Evolutionary conservation across 2,797 vertebrate species (phyloP).

Genomic region (Hippoglossus hippoglossus): DNA sequence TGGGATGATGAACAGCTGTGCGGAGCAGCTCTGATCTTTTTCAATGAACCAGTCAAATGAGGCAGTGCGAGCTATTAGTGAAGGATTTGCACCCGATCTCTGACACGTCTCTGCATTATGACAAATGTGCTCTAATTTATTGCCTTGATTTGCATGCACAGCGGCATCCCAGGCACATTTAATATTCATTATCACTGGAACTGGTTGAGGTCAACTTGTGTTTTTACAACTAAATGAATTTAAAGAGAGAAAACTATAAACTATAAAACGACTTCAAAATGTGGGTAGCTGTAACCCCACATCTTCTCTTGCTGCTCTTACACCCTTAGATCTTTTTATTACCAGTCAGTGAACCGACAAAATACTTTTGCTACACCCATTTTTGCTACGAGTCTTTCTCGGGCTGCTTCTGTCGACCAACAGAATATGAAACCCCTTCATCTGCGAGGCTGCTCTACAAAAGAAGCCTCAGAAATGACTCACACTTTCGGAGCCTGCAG

Average conservation of each 20-base stretch:
- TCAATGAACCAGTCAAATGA: conserved; percentile 55
- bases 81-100: conserved; percentile 43
- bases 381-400: neutral
- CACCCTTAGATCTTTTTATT: neutral
- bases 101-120: conserved; percentile 34
- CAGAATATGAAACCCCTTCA: conserved; percentile 32
- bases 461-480: conserved; percentile 15
- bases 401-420: conserved; percentile 27
- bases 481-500: conserved; percentile 13
- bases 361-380: conserved; percentile 23
- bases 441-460: conserved; percentile 16
- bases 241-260: neutral
- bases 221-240: conserved; percentile 10
- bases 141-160: conserved; percentile 15
- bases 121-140: conserved; percentile 19
- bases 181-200: conserved; percentile 12
- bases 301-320: conserved; percentile 11
- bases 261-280: conserved; percentile 15
- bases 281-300: neutral
- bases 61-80: conserved; percentile 37
- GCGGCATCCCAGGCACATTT: conserved; percentile 3
- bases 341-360: conserved; percentile 19
- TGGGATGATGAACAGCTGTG: conserved; percentile 49
- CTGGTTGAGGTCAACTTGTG: conserved; percentile 8
- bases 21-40: conserved; percentile 40